A percentile compares a stretch with the other conserved stretches of the same genome.
phyloP scores from a whole-genome alignment of 2,113 vertebrate genomes.

The Panurus biarmicus region DNA sequence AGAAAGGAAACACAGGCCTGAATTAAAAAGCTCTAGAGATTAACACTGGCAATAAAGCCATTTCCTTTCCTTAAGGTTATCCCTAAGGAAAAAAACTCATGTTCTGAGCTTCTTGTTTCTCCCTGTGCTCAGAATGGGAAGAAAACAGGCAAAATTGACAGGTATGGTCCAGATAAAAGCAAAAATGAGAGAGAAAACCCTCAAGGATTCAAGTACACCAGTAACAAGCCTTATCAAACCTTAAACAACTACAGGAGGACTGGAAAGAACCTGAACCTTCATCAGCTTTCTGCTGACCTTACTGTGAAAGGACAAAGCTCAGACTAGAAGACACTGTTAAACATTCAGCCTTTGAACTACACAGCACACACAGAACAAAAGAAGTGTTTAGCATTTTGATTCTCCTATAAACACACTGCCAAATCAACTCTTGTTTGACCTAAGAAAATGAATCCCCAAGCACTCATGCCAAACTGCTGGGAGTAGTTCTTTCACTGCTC shows the following conservation, averaged over 20 bases:
- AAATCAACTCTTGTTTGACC: conserved; percentile 32
- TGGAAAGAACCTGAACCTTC: background rate
- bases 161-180: background rate
- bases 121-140: background rate
- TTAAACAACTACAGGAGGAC: background rate
- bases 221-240: background rate
- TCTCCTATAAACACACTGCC: background rate
- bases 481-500: conserved; percentile 47
- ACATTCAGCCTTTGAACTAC: background rate
- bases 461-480: conserved; percentile 36
- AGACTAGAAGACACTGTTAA: background rate
- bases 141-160: background rate
- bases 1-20: background rate
- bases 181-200: background rate
- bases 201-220: background rate
- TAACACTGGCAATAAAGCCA: background rate
- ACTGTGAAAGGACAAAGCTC: background rate
- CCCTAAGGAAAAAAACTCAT: background rate
- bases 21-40: background rate
- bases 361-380: background rate
- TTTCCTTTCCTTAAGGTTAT: background rate
- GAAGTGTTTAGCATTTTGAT: background rate
- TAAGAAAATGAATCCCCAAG: conserved; percentile 46
- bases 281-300: background rate
- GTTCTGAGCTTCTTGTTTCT: background rate